phyloP scores from a whole-genome alignment of 1,140 invertebrate genomes.

The Gonatopus flavifemur region DNA sequence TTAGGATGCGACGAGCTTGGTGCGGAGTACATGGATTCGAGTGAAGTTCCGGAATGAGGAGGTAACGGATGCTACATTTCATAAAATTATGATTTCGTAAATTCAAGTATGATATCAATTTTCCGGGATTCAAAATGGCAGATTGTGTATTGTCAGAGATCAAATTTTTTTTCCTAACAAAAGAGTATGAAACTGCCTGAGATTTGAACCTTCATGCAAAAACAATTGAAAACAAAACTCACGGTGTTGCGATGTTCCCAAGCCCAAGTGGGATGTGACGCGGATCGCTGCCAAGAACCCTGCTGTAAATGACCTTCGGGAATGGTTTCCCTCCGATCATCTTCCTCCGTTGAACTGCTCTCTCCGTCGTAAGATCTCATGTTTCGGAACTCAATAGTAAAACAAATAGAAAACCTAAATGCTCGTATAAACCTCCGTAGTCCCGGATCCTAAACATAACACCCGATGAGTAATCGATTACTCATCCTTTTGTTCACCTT shows the following conservation, averaged over 20 bases:
- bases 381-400: no score
- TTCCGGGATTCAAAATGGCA: background rate
- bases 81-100: background rate
- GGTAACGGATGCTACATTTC: slow-evolving; percentile 39
- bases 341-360: slow-evolving; percentile 54
- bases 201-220: no score
- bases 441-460: no score
- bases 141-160: no score
- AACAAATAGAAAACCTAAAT: no score
- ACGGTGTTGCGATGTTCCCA: slow-evolving; percentile 52
- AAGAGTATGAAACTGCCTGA: no score
- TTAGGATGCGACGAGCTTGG: slow-evolving; percentile 41
- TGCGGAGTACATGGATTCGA: slow-evolving; percentile 46
- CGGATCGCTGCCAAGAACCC: slow-evolving; percentile 49
- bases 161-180: no score
- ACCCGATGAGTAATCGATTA: no score
- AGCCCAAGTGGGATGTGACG: slow-evolving; percentile 50
- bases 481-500: no score
- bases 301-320: slow-evolving; percentile 48
- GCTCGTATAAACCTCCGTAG: no score
- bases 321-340: slow-evolving; percentile 45
- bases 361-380: slow-evolving; percentile 57
- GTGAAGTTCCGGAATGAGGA: slow-evolving; percentile 33
- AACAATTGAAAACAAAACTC: slow-evolving; percentile 5
- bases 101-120: background rate